Conservation (phyloP, 2,113 vertebrate genomes). For the Ailurus styani region DNA sequence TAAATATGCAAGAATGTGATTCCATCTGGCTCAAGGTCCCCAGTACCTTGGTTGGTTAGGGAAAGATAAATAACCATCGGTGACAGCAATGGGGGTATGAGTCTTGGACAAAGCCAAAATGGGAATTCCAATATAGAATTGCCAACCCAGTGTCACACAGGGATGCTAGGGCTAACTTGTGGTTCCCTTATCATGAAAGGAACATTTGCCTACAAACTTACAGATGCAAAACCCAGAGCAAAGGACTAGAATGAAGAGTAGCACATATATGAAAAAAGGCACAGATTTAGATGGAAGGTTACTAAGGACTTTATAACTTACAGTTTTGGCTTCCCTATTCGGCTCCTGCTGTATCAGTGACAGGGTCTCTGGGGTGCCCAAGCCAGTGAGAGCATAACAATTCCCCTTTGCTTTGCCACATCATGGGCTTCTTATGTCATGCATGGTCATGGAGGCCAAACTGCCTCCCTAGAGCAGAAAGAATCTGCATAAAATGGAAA, state of each 20-base stretch:
- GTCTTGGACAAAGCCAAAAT: background rate
- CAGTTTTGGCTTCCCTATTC: background rate
- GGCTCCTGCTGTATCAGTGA: background rate
- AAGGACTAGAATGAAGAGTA: background rate
- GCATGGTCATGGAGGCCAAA: background rate
- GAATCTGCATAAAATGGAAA: background rate
- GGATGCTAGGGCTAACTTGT: background rate
- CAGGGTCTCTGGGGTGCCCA: background rate
- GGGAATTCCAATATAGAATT: background rate
- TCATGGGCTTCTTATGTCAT: background rate
- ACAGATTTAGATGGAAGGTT: background rate
- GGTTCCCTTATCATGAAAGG: background rate
- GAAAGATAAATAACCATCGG: too few species aligned
- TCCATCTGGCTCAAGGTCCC: background rate
- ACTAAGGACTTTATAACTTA: background rate
- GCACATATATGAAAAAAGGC: background rate
- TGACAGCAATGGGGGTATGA: accelerated
- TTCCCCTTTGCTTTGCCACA: background rate
- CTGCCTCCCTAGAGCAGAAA: background rate
- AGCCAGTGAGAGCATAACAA: background rate
- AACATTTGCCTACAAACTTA: background rate
- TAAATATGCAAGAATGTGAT: background rate
- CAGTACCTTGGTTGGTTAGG: background rate
- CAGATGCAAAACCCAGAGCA: background rate
- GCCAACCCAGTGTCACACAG: background rate